Evolutionary conservation across 1,140 invertebrate species (phyloP), one percentile per base, ranked within the genome.

Genomic region (Drosophila arizonae): DNA sequence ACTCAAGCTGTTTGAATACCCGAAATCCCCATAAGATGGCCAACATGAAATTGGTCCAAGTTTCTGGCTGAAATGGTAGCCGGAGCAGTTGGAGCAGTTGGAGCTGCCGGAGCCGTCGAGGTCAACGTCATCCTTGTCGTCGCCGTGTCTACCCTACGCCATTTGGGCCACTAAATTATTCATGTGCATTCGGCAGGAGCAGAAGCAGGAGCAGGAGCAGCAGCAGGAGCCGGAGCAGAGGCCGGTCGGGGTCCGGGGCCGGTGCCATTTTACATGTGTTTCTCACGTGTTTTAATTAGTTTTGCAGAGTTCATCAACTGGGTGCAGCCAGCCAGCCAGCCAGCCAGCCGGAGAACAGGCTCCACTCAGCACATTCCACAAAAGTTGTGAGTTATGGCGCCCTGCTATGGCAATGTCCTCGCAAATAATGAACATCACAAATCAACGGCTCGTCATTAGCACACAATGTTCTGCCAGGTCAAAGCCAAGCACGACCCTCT

Each of bases 241-340:
- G 52, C 57, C 30, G 28, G 4, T 3, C 5, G 5, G 43, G 43
- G 15, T 8, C 41, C n/a, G 50, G 51, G 51, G 24, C 62, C 58
- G 28, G 51, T 46, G 55, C 67, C 67, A 74, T 74, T 80, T 77
- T 67, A 58, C 76, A 70, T 86, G 74, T 86, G 64, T 68, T 78
- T 74, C 72, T 76, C 78, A 87, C 82, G 82, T 87, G 81, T 87
- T 86, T 87, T 86, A 86, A 86, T 86, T 86, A 86, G 82, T 86
- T 86, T 86, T 86, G 50, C 67, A 62, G 82, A 81, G 81, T 87
- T 87, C 79, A 81, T 81, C 78, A 87, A 77, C 75, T 78, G 63
- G 57, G 52, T 17, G 43, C 43, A 41, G 13, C 36, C 39, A 26
- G 39, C 33, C 57, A 60, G 33, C 24, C 43, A 51, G n/a, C 21